Evolutionary conservation across 2,797 vertebrate species (phyloP).

Genomic region (Dallia pectoralis): DNA sequence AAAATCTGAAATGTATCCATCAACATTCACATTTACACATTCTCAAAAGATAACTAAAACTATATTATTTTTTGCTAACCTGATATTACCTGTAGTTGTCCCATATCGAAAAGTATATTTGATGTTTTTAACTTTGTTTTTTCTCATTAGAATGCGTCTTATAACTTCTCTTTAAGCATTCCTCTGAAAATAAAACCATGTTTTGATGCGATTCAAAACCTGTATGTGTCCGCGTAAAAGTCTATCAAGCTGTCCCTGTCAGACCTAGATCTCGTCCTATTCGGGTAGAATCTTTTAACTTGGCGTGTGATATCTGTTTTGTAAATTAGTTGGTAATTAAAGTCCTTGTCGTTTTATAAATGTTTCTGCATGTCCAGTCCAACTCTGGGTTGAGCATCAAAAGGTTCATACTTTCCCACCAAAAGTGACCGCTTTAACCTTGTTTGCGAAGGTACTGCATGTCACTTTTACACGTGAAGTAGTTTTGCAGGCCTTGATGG

Average conservation of each 20-base stretch:
- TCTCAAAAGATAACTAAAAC: background rate
- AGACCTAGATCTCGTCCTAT: background rate
- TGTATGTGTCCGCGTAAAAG: conserved; percentile 6
- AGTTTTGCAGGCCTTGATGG: too few species aligned
- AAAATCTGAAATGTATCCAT: conserved; percentile 4
- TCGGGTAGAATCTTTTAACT: background rate
- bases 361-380: background rate
- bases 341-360: background rate
- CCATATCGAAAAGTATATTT: background rate
- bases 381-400: too few species aligned
- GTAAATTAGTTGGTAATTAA: background rate
- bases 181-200: conserved; percentile 60
- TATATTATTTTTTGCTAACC: background rate
- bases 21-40: conserved; percentile 12
- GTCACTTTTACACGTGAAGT: too few species aligned
- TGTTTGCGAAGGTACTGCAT: too few species aligned
- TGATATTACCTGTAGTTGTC: background rate
- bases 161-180: conserved; percentile 48
- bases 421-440: too few species aligned
- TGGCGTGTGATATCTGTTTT: background rate
- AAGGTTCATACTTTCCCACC: too few species aligned
- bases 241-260: background rate
- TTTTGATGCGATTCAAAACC: conserved; percentile 17
- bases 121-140: conserved; percentile 36
- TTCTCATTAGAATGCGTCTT: conserved; percentile 4